Conservation (phyloP, 2,797 vertebrate species). For the Cryptoprocta ferox region DNA sequence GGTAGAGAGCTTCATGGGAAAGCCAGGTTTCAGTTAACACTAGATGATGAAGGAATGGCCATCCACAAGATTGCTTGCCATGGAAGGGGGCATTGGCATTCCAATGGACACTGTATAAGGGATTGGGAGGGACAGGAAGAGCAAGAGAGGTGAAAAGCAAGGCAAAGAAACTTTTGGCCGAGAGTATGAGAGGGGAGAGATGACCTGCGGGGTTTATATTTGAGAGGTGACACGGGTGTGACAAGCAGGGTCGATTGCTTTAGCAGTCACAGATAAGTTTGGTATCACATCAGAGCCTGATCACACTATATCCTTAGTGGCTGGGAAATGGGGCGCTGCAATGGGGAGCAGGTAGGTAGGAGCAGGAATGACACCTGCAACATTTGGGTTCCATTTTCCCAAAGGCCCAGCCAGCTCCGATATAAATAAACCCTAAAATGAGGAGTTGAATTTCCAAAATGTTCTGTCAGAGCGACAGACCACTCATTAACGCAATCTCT, state of each 20-base stretch:
- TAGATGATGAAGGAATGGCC: background rate
- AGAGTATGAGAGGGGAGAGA: background rate
- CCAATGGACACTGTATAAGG: background rate
- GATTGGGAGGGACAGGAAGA: background rate
- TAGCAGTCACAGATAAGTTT: background rate
- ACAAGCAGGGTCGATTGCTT: background rate
- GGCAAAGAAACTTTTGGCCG: background rate
- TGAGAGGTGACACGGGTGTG: background rate
- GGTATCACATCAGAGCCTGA: background rate
- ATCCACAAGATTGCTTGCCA: background rate
- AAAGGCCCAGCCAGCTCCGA: background rate
- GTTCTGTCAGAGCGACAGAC: background rate
- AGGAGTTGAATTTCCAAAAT: conserved; percentile 24
- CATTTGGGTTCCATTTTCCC: background rate
- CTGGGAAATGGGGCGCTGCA: background rate
- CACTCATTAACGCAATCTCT: background rate
- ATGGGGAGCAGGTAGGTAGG: background rate
- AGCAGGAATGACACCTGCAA: background rate
- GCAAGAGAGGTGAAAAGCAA: background rate
- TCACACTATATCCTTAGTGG: background rate
- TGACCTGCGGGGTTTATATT: background rate
- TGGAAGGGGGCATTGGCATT: background rate
- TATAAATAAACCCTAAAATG: conserved; percentile 6
- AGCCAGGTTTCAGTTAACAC: background rate
- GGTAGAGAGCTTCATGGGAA: background rate